These are phyloP conservation scores for Dendronephthya gigantea DNA, from an alignment of 64 coral and sea anemone genomes.

Conservation along the genomic window DNA sequence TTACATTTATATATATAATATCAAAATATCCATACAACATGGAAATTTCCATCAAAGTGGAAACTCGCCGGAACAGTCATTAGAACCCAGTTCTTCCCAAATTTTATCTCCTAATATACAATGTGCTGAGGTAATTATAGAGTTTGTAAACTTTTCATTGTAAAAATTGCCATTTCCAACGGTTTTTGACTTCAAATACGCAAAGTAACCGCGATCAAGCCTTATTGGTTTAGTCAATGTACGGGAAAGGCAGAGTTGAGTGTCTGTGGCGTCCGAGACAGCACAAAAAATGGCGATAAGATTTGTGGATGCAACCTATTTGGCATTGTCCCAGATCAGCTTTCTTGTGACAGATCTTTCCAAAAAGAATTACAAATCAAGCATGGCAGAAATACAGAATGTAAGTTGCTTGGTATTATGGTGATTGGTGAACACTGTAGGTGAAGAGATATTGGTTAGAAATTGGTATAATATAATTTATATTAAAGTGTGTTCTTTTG, in stretches of 20 bases:
- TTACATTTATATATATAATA: no score
- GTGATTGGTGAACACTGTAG: no score
- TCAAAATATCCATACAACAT: no score
- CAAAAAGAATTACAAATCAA: constrained; percentile 95
- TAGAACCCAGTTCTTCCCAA: neutral
- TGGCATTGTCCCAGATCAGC: constrained; percentile 79
- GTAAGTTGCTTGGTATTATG: constrained; percentile 35
- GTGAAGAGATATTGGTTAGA: no score
- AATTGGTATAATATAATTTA: no score
- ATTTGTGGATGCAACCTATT: constrained; percentile 63
- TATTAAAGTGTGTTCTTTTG: no score
- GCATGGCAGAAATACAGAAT: constrained; percentile 77
- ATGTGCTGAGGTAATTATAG: neutral
- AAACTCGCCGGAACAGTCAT: neutral
- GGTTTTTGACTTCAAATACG: neutral
- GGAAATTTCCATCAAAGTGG: neutral
- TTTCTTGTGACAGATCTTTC: constrained; percentile 84
- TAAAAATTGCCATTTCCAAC: neutral
- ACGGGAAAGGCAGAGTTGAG: neutral
- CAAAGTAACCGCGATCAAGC: neutral
- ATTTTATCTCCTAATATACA: neutral
- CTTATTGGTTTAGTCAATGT: constrained; percentile 19
- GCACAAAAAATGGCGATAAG: neutral
- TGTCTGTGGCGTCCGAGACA: neutral
- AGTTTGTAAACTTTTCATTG: neutral